These are phyloP conservation scores for Pelmatolapia mariae DNA, from an alignment of 2,113 vertebrate genomes.

Conservation along the genomic window DNA sequence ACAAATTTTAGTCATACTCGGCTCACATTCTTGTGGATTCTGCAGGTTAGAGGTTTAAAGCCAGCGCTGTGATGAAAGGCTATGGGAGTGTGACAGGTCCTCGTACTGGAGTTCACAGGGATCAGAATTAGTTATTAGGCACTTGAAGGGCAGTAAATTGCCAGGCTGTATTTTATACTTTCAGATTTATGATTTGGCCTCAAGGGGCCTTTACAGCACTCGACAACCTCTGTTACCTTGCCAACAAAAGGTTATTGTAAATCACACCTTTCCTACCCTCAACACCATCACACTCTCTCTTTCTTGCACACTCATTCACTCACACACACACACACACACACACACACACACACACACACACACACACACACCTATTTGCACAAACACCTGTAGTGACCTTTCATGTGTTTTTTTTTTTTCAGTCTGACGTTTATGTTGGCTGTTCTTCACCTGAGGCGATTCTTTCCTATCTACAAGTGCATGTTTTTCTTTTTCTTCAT, in stretches of 20 bases:
- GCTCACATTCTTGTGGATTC: neutral
- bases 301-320: neutral
- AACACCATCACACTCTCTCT: neutral
- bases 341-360: neutral
- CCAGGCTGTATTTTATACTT: slow-evolving; percentile 38
- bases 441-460: neutral
- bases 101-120: slow-evolving; percentile 5
- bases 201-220: slow-evolving; percentile 31
- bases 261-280: slow-evolving; percentile 24
- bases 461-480: neutral
- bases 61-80: neutral
- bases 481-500: neutral
- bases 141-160: slow-evolving; percentile 42
- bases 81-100: neutral
- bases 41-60: neutral
- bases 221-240: slow-evolving; percentile 23
- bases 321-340: neutral
- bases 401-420: neutral
- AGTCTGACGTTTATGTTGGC: neutral
- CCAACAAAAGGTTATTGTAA: slow-evolving; percentile 46
- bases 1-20: neutral
- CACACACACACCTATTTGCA: neutral
- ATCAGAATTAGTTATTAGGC: slow-evolving; percentile 56
- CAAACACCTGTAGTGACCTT: neutral
- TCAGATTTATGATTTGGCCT: slow-evolving; percentile 45